Base-by-base conservation (phyloP, 2,113 vertebrate genomes). In the Cryptomyrus ogoouensis region DNA sequence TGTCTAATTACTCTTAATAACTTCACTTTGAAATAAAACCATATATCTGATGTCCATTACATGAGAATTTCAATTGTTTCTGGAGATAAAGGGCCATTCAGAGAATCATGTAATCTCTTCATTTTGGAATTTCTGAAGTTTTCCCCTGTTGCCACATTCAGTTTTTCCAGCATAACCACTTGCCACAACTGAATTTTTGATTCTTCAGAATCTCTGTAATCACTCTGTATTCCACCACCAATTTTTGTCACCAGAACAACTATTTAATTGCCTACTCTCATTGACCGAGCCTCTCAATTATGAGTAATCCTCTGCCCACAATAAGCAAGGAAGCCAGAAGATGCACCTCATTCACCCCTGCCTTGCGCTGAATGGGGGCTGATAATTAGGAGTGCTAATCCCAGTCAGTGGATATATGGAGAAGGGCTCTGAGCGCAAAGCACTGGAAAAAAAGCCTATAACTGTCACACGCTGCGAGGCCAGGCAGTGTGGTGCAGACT, bases 101-200 rank as follows among this genome's bases (percentile, higher is more conserved):
- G 88, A 87, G 91, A 87, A 91, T 91, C 91, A 91, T 86, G 89
- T 92, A 80, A 89, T 89, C 90, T 87, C 88, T 62, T 70, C 86
- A 90, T 49, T 62, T 83, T 24, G 53, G 42, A 53, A 89, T 31
- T 90, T 88, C 86, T 90, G 44, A 70, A 77, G 87, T 56, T 74
- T 88, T 19, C 31, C 42, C 39, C 49, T 46, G 3, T 17, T 84
- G 80, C 52, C 77, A 89, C 50, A 66, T 84, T 89, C 89, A 47
- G 80, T 89, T 90, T 91, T 83, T 92, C 88, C 89, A 90, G 89
- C 89, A 92, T 92, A 92, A 92, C 92, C 88, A 90, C 90, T 91
- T 90, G 89, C 90, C 89, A 35, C 91, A 89, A 92, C 91, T 92
- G 87, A 89, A 91, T 89, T 92, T 90, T 84, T 49, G 80, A 62